Conservation (phyloP, 2,888 invertebrate genomes). For the Hoplodrina blanda region DNA sequence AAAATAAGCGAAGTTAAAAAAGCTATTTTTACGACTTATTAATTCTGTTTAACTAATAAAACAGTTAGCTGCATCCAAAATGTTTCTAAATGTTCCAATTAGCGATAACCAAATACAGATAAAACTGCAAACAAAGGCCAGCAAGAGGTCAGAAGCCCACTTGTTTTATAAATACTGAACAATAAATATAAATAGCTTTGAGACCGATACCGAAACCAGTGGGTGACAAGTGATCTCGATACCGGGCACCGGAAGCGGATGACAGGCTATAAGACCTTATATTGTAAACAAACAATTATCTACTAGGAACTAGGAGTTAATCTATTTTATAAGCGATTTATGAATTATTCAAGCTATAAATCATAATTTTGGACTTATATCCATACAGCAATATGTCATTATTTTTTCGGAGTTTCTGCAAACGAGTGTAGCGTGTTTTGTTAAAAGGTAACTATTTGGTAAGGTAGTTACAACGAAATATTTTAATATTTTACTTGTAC, state of each 20-base stretch:
- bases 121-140: slow-evolving; percentile 33
- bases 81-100: slow-evolving; percentile 26
- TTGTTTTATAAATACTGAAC: slow-evolving; percentile 27
- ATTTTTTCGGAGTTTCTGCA: not conserved
- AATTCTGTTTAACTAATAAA: slow-evolving; percentile 13
- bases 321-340: slow-evolving; percentile 61
- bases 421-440: not conserved
- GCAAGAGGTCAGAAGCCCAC: slow-evolving; percentile 41
- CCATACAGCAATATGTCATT: slow-evolving; percentile 1
- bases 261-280: slow-evolving; percentile 58
- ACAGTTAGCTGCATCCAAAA: slow-evolving; percentile 8
- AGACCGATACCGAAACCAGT: slow-evolving; percentile 12
- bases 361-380: slow-evolving; percentile 34
- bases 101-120: slow-evolving; percentile 18
- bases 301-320: slow-evolving; percentile 68
- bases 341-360: slow-evolving; percentile 67
- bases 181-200: slow-evolving; percentile 30
- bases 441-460: not conserved
- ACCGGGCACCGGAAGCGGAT: slow-evolving; percentile 65
- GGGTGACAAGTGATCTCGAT: slow-evolving; percentile 47
- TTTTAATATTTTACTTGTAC: not conserved
- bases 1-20: not conserved
- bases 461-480: not conserved
- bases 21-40: slow-evolving; percentile 3
- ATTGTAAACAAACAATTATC: slow-evolving; percentile 58